phyloP scores from a whole-genome alignment of 2,113 vertebrate genomes.

The Silurus asotus region DNA sequence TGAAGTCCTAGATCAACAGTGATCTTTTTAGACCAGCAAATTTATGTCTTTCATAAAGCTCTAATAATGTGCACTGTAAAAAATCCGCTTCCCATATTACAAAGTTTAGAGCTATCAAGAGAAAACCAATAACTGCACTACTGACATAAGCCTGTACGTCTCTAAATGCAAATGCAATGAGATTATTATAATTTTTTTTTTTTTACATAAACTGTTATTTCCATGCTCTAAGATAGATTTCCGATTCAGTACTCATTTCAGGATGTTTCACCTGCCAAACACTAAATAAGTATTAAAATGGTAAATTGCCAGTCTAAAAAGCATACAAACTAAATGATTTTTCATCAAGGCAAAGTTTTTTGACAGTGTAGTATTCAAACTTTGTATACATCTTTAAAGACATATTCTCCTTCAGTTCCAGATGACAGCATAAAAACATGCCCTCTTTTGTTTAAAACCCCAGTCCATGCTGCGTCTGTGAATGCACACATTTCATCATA shows the following conservation, averaged over 20 bases:
- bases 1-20: neutral
- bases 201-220: neutral
- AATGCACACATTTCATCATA: slow-evolving; percentile 35
- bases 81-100: neutral
- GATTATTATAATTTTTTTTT: too few relatives aligned
- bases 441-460: neutral
- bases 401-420: neutral
- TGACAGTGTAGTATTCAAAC: neutral
- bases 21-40: neutral
- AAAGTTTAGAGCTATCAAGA: neutral
- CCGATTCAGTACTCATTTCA: neutral
- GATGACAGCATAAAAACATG: neutral
- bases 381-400: neutral
- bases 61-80: neutral
- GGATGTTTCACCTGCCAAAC: neutral
- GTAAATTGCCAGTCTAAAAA: neutral
- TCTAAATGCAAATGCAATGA: neutral
- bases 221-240: neutral
- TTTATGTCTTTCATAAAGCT: slow-evolving; percentile 12
- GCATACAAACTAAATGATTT: neutral
- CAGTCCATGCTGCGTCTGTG: slow-evolving; percentile 21
- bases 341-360: neutral
- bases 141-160: neutral
- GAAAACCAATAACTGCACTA: slow-evolving; percentile 4
- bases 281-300: neutral